Conservation (phyloP, 2,888 invertebrate genomes). For the Drosophila rubida region DNA sequence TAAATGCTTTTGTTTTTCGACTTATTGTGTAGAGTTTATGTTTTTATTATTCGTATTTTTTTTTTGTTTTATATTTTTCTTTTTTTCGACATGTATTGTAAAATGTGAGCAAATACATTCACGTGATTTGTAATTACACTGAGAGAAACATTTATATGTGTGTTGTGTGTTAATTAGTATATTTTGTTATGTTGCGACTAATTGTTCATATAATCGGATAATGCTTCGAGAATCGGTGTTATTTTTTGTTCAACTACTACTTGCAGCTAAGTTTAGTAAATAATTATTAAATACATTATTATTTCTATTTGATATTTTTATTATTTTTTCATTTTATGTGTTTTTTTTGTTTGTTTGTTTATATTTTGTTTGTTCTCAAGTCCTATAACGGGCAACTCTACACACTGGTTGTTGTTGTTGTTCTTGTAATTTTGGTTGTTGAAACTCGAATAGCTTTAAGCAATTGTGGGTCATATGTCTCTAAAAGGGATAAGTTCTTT, state of each 20-base stretch:
- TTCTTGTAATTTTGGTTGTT: constrained; percentile 40
- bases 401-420: constrained; percentile 60
- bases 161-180: constrained; percentile 33
- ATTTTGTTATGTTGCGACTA: constrained; percentile 48
- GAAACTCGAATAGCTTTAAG: constrained; percentile 72
- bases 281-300: constrained; percentile 46
- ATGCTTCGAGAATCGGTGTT: constrained; percentile 49
- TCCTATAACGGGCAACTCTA: constrained; percentile 71
- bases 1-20: constrained; percentile 67
- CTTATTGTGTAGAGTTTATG: constrained; percentile 56
- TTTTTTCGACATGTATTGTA: constrained; percentile 60
- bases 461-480: constrained; percentile 62
- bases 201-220: constrained; percentile 56
- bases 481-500: constrained; percentile 73
- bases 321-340: neutral
- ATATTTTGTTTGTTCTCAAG: constrained; percentile 27
- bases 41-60: constrained; percentile 43
- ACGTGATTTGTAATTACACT: constrained; percentile 75
- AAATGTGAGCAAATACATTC: constrained; percentile 78
- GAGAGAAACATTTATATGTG: constrained; percentile 76
- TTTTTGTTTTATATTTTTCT: constrained; percentile 16
- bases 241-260: constrained; percentile 46
- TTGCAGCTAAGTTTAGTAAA: constrained; percentile 62
- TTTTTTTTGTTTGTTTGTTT: neutral
- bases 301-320: constrained; percentile 9